These are phyloP conservation scores for Antitype chi DNA, from an alignment of 2,888 invertebrate species.

Conservation along the genomic window DNA sequence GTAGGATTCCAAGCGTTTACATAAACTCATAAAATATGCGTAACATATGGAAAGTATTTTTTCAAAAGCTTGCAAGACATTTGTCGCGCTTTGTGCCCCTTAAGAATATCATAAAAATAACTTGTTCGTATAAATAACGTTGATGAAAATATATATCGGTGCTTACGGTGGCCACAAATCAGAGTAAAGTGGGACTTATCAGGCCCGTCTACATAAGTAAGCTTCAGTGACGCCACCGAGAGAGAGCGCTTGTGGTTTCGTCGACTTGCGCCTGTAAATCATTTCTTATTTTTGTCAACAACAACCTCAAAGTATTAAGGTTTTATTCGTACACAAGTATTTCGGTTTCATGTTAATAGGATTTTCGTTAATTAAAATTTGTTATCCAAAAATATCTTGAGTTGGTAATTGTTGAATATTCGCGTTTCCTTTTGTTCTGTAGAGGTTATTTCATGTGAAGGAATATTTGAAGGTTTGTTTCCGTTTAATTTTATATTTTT, in stretches of 20 bases:
- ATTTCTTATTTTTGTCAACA: conserved; percentile 67
- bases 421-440: conserved; percentile 9
- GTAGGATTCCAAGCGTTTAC: conserved; percentile 24
- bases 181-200: conserved; percentile 77
- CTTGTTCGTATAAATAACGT: conserved; percentile 82
- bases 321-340: conserved; percentile 40
- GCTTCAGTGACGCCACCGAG: conserved; percentile 64
- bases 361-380: conserved; percentile 49
- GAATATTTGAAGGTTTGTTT: neutral
- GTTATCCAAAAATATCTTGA: conserved; percentile 37
- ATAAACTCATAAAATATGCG: conserved; percentile 65
- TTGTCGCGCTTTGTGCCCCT: conserved; percentile 77
- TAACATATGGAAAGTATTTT: conserved; percentile 80
- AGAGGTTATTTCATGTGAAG: neutral
- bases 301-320: conserved; percentile 44
- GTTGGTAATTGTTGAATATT: conserved; percentile 22
- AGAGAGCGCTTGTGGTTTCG: conserved; percentile 59
- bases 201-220: conserved; percentile 72
- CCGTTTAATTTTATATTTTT: neutral
- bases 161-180: conserved; percentile 81
- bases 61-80: conserved; percentile 80
- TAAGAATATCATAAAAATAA: conserved; percentile 82
- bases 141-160: conserved; percentile 82
- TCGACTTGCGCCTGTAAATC: conserved; percentile 53
- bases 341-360: conserved; percentile 40